phyloP scores from a whole-genome alignment of 2,113 vertebrate genomes.

The Cheilinus undulatus region DNA sequence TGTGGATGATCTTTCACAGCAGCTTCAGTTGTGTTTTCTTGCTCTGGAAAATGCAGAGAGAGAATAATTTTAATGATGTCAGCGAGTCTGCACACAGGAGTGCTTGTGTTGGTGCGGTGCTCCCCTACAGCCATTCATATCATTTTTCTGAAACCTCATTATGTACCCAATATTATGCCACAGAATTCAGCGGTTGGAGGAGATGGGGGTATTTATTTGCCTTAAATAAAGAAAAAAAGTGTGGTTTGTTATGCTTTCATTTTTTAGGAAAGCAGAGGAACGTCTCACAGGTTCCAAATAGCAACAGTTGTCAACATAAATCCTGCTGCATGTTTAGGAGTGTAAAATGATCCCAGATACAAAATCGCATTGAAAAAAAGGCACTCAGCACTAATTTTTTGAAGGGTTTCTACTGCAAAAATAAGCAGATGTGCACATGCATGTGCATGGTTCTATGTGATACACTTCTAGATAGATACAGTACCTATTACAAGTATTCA shows the following conservation, averaged over 20 bases:
- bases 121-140: conserved; percentile 66
- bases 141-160: conserved; percentile 76
- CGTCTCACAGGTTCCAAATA: conserved; percentile 70
- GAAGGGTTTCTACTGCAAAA: conserved; percentile 10
- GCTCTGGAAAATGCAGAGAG: conserved; percentile 40
- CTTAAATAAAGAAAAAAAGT: conserved; percentile 73
- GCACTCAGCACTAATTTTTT: background rate
- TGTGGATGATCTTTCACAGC: background rate
- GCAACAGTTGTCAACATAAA: conserved; percentile 83
- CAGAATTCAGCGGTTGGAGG: conserved; percentile 75
- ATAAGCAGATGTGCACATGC: background rate
- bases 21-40: conserved; percentile 31
- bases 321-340: conserved; percentile 66
- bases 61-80: conserved; percentile 61
- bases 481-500: too few species aligned
- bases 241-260: conserved; percentile 80
- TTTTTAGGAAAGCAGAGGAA: conserved; percentile 65
- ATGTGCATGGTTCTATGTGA: conserved; percentile 1
- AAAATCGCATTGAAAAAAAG: conserved; percentile 1
- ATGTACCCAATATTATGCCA: conserved; percentile 75
- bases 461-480: too few species aligned
- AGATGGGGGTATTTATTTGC: conserved; percentile 78
- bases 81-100: conserved; percentile 53
- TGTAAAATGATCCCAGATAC: conserved; percentile 74
- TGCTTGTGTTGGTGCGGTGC: conserved; percentile 38